A percentile compares a stretch with the other conserved stretches of the same genome.
phyloP scores from a whole-genome alignment of 2,888 invertebrate species.

The Buathra laborator region DNA sequence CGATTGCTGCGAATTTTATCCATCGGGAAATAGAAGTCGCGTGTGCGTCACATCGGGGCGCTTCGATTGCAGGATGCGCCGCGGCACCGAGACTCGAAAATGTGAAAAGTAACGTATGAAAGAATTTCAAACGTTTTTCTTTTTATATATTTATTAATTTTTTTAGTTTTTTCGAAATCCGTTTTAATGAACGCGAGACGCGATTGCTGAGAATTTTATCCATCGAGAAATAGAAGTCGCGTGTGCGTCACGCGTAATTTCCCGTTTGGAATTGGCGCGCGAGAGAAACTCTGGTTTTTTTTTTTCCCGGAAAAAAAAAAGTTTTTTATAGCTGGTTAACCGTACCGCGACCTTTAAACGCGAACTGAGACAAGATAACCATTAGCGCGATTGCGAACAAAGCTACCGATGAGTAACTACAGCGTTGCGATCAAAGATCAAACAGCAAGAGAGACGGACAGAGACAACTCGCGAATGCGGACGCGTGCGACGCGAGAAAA shows the following conservation, averaged over 20 bases:
- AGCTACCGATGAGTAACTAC: slow-evolving; percentile 49
- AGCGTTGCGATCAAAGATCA: slow-evolving; percentile 53
- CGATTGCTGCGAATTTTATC: neutral
- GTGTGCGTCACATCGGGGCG: slow-evolving; percentile 33
- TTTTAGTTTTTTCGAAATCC: neutral
- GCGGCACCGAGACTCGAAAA: neutral
- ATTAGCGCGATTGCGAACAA: slow-evolving; percentile 23
- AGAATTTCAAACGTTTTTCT: neutral
- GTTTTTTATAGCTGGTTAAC: neutral
- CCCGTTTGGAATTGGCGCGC: slow-evolving; percentile 5
- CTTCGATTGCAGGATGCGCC: slow-evolving; percentile 56
- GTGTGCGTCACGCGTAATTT: slow-evolving; percentile 1
- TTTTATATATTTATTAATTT: neutral
- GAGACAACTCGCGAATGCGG: neutral
- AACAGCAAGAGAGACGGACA: slow-evolving; percentile 4
- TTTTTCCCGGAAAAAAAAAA: slow-evolving; percentile 34
- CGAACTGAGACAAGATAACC: slow-evolving; percentile 10
- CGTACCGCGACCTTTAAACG: slow-evolving; percentile 25
- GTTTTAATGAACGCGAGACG: neutral
- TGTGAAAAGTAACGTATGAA: slow-evolving; percentile 5
- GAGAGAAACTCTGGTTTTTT: neutral
- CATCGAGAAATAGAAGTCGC: neutral
- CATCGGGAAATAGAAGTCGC: neutral
- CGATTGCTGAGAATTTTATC: neutral
- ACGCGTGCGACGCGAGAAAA: slow-evolving; percentile 2